Base-by-base conservation (phyloP, 1,140 invertebrate genomes). In the Pectinophora gossypiella region DNA sequence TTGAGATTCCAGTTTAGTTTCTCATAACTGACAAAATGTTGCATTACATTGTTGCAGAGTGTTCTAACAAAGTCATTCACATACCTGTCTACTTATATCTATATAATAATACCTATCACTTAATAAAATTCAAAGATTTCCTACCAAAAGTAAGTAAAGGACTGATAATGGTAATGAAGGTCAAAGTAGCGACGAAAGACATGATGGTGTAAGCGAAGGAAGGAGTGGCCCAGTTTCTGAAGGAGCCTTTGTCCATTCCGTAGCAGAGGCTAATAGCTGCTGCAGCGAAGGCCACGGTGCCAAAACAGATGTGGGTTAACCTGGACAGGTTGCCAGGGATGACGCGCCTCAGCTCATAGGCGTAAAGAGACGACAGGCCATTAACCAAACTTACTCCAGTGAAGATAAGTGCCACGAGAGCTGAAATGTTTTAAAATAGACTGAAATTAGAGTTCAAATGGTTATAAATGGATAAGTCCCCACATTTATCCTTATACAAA, bases 271-370 rank as follows among this genome's bases (percentile, higher is more conserved):
- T 54, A 18, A 81, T 54, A 27, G 48, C 55, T 0, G 77, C 49
- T 0, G 62, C 46, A 3, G 38, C 36, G 23, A 72, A 73, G 7
- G 61, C 71, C 0, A 78, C 59, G n/a, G 55, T 60, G 4, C 77
- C 77, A 19, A 76, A 72, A 35, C 65, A 71, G 22, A 81, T 70
- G 57, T 81, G 77, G 0, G 61, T 72, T 0, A 78, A 44, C 40
- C 76, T 81, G 7, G 73, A 76, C 3, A 78, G 43, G 18, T 64
- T 77, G 0, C 59, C 61, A 10, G 69, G 67, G 7, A 76, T 56
- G 27, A 59, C 53, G 19, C 51, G 48, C 1, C 72, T 65, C n/a
- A 72, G 45, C 27, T 80, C 72, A n/a, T 66, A 66, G 0, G 79
- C 69, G 53, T 71, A 82, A 1, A 78, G 56, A 3, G 79, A 80